Evolutionary conservation across 1,140 invertebrate species (phyloP).

Genomic region (Oscheius sp.): DNA sequence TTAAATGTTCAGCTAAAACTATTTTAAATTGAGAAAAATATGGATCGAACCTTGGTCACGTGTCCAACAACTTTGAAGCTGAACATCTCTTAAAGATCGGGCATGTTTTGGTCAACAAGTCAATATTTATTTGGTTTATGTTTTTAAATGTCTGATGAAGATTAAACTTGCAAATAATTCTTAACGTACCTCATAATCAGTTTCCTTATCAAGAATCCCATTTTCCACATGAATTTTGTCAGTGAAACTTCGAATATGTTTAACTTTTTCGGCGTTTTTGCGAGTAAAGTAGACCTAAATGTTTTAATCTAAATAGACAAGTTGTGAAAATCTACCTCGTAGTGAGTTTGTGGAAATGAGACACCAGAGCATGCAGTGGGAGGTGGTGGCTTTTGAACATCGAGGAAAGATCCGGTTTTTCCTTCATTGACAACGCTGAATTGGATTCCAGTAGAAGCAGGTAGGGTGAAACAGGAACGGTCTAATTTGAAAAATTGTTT

Average conservation of each 20-base stretch:
- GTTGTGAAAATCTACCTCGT: conserved; percentile 45
- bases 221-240: conserved; percentile 57
- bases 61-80: too few species aligned
- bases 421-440: conserved; percentile 58
- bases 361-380: conserved; percentile 43
- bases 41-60: too few species aligned
- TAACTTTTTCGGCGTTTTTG: conserved; percentile 53
- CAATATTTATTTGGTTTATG: too few species aligned
- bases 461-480: conserved; percentile 51
- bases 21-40: too few species aligned
- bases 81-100: too few species aligned
- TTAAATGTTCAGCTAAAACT: too few species aligned
- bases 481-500: conserved; percentile 30
- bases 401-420: conserved; percentile 44
- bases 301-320: neutral
- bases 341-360: conserved; percentile 59
- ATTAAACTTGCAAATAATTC: neutral
- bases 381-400: conserved; percentile 31
- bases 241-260: conserved; percentile 46
- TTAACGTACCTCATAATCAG: conserved; percentile 33
- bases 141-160: conserved; percentile 39
- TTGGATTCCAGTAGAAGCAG: conserved; percentile 46
- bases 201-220: conserved; percentile 57
- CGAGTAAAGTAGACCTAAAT: conserved; percentile 48
- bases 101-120: too few species aligned